phyloP scores from a whole-genome alignment of 2,888 invertebrate genomes.

The Cryptosula pallasiana region DNA sequence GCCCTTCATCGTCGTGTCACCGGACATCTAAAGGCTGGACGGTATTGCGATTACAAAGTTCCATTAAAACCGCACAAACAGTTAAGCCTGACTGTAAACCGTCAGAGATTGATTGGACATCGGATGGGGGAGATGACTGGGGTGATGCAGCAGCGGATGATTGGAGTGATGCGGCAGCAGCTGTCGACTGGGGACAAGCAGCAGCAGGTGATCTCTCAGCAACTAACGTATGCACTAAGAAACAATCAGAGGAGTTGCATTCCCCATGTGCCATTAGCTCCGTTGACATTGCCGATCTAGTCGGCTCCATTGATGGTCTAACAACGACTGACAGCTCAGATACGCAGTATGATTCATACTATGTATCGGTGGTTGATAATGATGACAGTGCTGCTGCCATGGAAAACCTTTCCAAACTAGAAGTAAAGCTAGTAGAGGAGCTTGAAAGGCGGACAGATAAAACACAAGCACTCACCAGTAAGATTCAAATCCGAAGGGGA shows the following conservation, averaged over 20 bases:
- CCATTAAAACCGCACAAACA: too few species aligned
- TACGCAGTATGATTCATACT: not conserved
- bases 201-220: too few species aligned
- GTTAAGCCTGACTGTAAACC: too few species aligned
- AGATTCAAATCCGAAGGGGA: too few species aligned
- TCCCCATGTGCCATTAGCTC: too few species aligned
- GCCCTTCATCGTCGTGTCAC: conserved; percentile 63
- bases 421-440: not conserved
- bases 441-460: not conserved
- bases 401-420: not conserved
- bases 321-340: too few species aligned
- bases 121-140: conserved; percentile 66
- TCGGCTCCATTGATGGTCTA: not conserved
- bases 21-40: not conserved
- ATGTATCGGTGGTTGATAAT: not conserved
- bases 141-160: conserved; percentile 68
- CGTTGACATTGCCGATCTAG: not conserved
- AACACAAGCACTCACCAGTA: too few species aligned
- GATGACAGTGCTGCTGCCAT: not conserved
- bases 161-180: conserved; percentile 59
- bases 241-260: too few species aligned
- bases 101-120: not conserved
- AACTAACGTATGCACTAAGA: too few species aligned
- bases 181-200: conserved; percentile 15
- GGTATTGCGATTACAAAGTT: not conserved